Percentiles rank a stretch among this genome's conserved stretches.
These are phyloP conservation scores for Camponotus vicinus DNA, from an alignment of 1,140 invertebrate genomes.

Conservation along the genomic window DNA sequence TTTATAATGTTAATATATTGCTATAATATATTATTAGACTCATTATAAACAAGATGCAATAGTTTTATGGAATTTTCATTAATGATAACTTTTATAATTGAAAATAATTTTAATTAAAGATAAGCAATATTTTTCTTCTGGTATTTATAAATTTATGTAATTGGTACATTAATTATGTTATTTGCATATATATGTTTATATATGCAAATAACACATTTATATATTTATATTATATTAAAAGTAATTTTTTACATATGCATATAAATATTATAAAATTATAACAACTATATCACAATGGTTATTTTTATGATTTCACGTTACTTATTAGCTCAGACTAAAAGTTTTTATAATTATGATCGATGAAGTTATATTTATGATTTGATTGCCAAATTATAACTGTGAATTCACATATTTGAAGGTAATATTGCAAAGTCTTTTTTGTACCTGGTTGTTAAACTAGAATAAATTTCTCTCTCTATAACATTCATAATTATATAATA, in stretches of 20 bases:
- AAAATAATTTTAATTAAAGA: slow-evolving; percentile 1
- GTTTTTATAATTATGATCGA: slow-evolving; percentile 24
- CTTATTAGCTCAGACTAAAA: neutral
- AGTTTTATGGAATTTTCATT: neutral
- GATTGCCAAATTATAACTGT: neutral
- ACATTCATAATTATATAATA: slow-evolving; percentile 51
- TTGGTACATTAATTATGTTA: neutral
- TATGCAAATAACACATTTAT: neutral
- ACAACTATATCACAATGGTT: too few relatives aligned
- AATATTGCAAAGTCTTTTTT: neutral
- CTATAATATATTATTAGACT: too few relatives aligned
- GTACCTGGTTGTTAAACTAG: neutral
- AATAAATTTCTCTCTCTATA: slow-evolving; percentile 52
- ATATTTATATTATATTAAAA: neutral
- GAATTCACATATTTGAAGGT: neutral
- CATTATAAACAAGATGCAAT: neutral
- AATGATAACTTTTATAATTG: neutral
- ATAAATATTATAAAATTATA: neutral
- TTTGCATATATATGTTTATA: neutral
- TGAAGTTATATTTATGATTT: slow-evolving; percentile 14
- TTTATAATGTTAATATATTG: neutral
- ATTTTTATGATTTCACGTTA: slow-evolving; percentile 17
- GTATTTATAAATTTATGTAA: neutral
- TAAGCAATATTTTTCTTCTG: neutral
- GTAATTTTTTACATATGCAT: neutral